phyloP scores from a whole-genome alignment of 2,888 invertebrate species.

The Trichopoda pennipes region DNA sequence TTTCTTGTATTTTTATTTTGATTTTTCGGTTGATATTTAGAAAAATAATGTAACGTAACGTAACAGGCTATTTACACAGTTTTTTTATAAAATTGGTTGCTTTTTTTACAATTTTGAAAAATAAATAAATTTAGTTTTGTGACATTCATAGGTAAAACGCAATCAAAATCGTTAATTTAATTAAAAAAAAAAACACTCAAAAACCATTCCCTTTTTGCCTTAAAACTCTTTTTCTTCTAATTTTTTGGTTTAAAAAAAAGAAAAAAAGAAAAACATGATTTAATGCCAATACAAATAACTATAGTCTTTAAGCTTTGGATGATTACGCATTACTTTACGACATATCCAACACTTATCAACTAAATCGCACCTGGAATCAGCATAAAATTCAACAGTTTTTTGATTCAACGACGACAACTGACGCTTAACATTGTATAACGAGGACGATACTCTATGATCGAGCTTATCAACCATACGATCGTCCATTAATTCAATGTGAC shows the following conservation, averaged over 20 bases:
- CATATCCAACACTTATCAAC: constrained; percentile 80
- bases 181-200: not conserved
- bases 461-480: constrained; percentile 80
- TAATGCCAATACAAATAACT: constrained; percentile 73
- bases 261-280: not conserved
- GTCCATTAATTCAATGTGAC: constrained; percentile 79
- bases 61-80: no score
- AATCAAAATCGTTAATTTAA: not conserved
- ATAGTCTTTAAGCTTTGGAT: constrained; percentile 79
- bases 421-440: constrained; percentile 79
- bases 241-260: not conserved
- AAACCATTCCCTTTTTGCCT: constrained; percentile 11
- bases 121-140: no score
- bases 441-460: constrained; percentile 80
- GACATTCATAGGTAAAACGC: not conserved
- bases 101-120: no score
- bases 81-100: no score
- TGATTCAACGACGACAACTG: constrained; percentile 79
- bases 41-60: no score
- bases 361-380: constrained; percentile 81
- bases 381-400: constrained; percentile 79
- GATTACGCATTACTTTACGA: constrained; percentile 79
- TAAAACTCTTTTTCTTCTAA: constrained; percentile 5
- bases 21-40: no score
- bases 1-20: no score